Evolutionary conservation across 2,888 invertebrate genomes (phyloP), one percentile per base, ranked within the genome.

Genomic region (Drosophila koepferae): DNA sequence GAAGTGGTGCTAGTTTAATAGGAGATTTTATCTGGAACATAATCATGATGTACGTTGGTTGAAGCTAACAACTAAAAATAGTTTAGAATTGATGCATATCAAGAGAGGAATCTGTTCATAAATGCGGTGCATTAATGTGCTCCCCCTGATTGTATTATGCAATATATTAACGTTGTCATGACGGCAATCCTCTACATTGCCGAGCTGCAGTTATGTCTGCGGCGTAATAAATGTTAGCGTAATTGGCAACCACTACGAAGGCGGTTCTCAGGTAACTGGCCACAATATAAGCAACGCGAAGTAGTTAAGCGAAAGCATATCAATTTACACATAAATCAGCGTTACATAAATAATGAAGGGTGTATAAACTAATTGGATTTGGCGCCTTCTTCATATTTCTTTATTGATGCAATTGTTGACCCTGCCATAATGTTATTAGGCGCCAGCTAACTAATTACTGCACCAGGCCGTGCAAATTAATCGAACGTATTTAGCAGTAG

Each of bases 321-420:
- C 63, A 63, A 44, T 54, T 84, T 70, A 41, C 69, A 68, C 34
- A 77, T 72, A 77, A 81, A 70, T 70, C 69, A 73, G 67, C 56
- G 54, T 53, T 63, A 63, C 51, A 62, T 77, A 67, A 44, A 36
- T 80, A 63, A 75, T 60, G 43, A 46, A 59, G 55, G 55, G 41
- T 18, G 69, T 44, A 28, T 46, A 63, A 71, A 59, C 62, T 81
- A 84, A 89, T 89, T 84, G 78, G 78, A 67, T 74, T 75, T 84
- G 51, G 46, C 73, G 75, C 70, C 78, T 65, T 72, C 56, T 58
- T 83, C 72, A 75, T 69, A 58, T 77, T 72, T 66, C 61, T 62
- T 56, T 71, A 56, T 53, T 79, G 64, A 65, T 64, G 65, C 40
- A 60, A 44, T 49, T 55, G 46, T 28, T 55, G 63, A 49, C 62